Percentiles rank a stretch among this genome's conserved stretches.
Evolutionary conservation across 1,140 invertebrate species (phyloP).

Genomic region (Papilio polyxenes): DNA sequence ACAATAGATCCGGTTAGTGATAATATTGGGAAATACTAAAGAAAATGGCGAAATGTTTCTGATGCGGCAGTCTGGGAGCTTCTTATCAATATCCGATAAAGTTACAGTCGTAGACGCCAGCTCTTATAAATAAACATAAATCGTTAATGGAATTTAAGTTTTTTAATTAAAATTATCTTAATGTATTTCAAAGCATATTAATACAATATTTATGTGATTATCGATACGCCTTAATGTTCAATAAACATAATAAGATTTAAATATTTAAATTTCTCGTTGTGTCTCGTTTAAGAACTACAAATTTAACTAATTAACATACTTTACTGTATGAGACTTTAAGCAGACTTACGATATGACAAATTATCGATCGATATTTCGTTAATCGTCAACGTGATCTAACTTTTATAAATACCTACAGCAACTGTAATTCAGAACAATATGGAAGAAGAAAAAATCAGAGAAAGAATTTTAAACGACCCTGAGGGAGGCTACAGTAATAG

Average conservation of each 20-base stretch:
- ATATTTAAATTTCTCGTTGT: constrained; percentile 5
- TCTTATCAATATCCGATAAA: background rate
- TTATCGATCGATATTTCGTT: background rate
- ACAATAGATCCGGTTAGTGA: background rate
- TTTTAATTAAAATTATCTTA: constrained; percentile 29
- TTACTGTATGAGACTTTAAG: background rate
- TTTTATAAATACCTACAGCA: background rate
- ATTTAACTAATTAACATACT: background rate
- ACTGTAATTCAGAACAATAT: background rate
- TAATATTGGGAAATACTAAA: constrained; percentile 3
- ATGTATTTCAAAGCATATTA: constrained; percentile 19
- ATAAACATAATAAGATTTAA: constrained; percentile 24
- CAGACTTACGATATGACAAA: background rate
- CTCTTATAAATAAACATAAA: constrained; percentile 7
- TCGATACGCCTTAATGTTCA: constrained; percentile 8
- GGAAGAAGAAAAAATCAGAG: too few relatives aligned
- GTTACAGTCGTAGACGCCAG: background rate
- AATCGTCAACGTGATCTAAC: background rate
- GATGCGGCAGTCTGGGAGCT: background rate
- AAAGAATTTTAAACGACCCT: background rate
- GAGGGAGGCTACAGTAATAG: background rate
- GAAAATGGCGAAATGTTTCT: background rate
- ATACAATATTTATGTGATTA: constrained; percentile 25
- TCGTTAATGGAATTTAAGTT: constrained; percentile 8
- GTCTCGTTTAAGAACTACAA: background rate